Percentiles rank a stretch among this genome's conserved stretches.
These are phyloP conservation scores for Caenorhabditis drosophilae DNA, from an alignment of 2,888 invertebrate species.

Conservation along the genomic window DNA sequence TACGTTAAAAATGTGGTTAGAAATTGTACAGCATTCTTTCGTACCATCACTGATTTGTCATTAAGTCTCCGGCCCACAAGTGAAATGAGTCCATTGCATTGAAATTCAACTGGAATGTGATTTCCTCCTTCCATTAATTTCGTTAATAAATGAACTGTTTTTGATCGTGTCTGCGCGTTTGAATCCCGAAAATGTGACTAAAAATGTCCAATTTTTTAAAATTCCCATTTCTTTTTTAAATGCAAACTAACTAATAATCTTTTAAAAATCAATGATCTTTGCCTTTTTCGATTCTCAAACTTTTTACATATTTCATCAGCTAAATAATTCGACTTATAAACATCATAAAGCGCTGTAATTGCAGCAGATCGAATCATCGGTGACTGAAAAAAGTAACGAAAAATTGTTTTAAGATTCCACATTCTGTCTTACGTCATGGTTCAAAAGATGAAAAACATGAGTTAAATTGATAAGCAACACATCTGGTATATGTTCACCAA, in stretches of 20 bases:
- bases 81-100: slow-evolving; percentile 24
- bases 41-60: slow-evolving; percentile 76
- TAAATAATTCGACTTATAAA: slow-evolving; percentile 12
- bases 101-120: slow-evolving; percentile 24
- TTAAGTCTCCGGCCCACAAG: slow-evolving; percentile 23
- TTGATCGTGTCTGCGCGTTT: slow-evolving; percentile 84
- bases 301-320: slow-evolving; percentile 12
- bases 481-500: slow-evolving; percentile 28
- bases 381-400: slow-evolving; percentile 11
- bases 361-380: slow-evolving; percentile 25
- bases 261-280: slow-evolving; percentile 17
- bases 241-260: slow-evolving; percentile 17
- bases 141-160: slow-evolving; percentile 81
- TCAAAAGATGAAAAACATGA: slow-evolving; percentile 14
- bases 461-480: slow-evolving; percentile 11
- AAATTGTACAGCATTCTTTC: slow-evolving; percentile 83
- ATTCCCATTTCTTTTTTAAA: not conserved
- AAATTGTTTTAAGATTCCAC: too few species aligned
- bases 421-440: slow-evolving; percentile 35
- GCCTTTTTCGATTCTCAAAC: slow-evolving; percentile 12
- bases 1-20: slow-evolving; percentile 80
- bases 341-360: slow-evolving; percentile 14
- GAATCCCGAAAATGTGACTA: slow-evolving; percentile 75
- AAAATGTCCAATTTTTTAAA: not conserved
- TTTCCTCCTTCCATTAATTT: slow-evolving; percentile 25